A percentile compares a stretch with the other conserved stretches of the same genome.
Conservation (phyloP, 2,797 vertebrate genomes). For the Zalophus californianus region DNA sequence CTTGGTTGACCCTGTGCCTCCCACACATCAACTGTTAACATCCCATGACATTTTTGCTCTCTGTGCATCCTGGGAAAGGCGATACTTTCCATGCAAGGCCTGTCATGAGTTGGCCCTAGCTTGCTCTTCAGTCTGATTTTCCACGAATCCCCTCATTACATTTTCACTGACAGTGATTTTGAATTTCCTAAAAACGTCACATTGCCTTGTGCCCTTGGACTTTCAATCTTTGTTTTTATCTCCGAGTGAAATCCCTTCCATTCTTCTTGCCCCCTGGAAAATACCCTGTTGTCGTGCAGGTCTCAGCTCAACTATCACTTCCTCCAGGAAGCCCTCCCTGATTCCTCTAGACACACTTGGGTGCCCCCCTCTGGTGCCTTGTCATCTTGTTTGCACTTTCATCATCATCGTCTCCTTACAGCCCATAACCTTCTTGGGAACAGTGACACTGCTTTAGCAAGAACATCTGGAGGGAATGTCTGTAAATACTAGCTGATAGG, state of each 20-base stretch:
- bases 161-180: neutral
- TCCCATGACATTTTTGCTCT: neutral
- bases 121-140: neutral
- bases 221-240: neutral
- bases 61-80: neutral
- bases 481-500: neutral
- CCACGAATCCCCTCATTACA: neutral
- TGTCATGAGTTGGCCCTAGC: neutral
- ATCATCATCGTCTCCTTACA: neutral
- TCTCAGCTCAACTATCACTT: neutral
- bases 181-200: neutral
- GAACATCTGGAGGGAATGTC: neutral
- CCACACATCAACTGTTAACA: neutral
- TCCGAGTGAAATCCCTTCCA: neutral
- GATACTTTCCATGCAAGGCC: neutral
- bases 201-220: neutral
- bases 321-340: neutral
- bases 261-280: neutral
- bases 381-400: neutral
- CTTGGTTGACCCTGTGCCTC: neutral
- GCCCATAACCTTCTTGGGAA: neutral
- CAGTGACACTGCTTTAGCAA: neutral
- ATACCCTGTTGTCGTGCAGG: neutral
- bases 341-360: neutral
- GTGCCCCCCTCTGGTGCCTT: neutral